A percentile compares a stretch with the other conserved stretches of the same genome.
Conservation (phyloP, 2,113 vertebrate genomes). For the Tor tambroides region DNA sequence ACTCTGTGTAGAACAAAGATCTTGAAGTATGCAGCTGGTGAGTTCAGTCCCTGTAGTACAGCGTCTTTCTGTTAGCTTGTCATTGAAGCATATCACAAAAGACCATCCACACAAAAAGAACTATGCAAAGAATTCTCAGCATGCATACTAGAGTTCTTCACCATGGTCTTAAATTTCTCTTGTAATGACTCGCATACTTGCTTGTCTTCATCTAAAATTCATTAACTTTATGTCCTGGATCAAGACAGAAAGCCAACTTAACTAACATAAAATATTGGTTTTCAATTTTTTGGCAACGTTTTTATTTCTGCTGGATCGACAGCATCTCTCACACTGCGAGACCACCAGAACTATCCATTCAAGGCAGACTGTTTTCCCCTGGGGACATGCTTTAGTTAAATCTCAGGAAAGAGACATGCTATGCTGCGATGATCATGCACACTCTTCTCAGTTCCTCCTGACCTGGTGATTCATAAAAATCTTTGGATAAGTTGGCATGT, state of each 20-base stretch:
- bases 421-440: conserved; percentile 31
- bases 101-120: not conserved
- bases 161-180: conserved; percentile 9
- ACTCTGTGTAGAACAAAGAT: no score
- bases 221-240: conserved; percentile 34
- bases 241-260: not conserved
- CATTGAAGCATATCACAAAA: conserved; percentile 9
- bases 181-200: not conserved
- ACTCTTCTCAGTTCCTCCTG: not conserved
- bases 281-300: conserved; percentile 21
- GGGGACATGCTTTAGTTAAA: conserved; percentile 29
- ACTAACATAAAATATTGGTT: conserved; percentile 27
- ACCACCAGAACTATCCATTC: conserved; percentile 21
- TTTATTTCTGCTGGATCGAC: conserved; percentile 28
- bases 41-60: not conserved
- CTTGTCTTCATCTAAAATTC: conserved; percentile 14
- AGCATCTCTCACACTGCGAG: conserved; percentile 1
- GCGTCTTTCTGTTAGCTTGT: not conserved
- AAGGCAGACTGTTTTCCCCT: conserved; percentile 1
- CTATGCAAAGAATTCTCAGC: conserved; percentile 23
- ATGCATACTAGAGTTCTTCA: not conserved
- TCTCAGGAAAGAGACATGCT: conserved; percentile 26
- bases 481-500: not conserved
- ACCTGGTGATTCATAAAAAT: not conserved
- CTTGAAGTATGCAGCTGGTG: not conserved